Evolutionary conservation across 2,888 invertebrate genomes (phyloP).

Genomic region (Tricholauxania praeusta): DNA sequence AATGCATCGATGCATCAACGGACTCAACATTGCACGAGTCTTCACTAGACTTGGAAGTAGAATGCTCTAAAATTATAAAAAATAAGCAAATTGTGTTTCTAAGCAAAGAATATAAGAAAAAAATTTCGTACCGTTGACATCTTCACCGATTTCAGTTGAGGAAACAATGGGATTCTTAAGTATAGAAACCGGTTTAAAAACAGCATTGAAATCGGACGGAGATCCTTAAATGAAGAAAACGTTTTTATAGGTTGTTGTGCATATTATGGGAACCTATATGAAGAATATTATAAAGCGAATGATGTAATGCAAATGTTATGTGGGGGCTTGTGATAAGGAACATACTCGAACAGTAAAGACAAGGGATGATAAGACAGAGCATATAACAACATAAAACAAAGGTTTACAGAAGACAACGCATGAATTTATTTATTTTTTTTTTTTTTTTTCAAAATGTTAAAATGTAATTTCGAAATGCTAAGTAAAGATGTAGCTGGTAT

Average conservation of each 20-base stretch:
- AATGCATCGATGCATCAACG: slow-evolving; percentile 33
- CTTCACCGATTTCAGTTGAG: neutral
- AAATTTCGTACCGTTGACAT: neutral
- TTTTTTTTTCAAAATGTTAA: too few species aligned
- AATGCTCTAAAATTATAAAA: slow-evolving; percentile 47
- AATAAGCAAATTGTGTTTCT: neutral
- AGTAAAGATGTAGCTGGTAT: neutral
- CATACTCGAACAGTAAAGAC: neutral
- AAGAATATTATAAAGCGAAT: slow-evolving; percentile 24
- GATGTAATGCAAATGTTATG: neutral
- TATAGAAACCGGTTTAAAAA: slow-evolving; percentile 46
- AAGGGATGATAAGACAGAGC: too few species aligned
- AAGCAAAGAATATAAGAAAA: neutral
- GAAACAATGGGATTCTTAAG: slow-evolving; percentile 41
- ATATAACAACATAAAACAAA: neutral
- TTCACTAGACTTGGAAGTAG: slow-evolving; percentile 49
- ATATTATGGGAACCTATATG: slow-evolving; percentile 23
- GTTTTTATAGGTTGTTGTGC: slow-evolving; percentile 27
- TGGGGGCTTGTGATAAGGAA: neutral
- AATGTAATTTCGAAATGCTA: neutral
- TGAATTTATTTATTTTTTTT: neutral
- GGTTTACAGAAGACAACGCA: neutral
- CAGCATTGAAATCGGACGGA: slow-evolving; percentile 52
- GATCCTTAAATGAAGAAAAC: slow-evolving; percentile 53
- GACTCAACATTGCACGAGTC: slow-evolving; percentile 36